Evolutionary conservation across 92 coral and sea anemone genomes (phyloP).

Genomic region (Montipora capitata): DNA sequence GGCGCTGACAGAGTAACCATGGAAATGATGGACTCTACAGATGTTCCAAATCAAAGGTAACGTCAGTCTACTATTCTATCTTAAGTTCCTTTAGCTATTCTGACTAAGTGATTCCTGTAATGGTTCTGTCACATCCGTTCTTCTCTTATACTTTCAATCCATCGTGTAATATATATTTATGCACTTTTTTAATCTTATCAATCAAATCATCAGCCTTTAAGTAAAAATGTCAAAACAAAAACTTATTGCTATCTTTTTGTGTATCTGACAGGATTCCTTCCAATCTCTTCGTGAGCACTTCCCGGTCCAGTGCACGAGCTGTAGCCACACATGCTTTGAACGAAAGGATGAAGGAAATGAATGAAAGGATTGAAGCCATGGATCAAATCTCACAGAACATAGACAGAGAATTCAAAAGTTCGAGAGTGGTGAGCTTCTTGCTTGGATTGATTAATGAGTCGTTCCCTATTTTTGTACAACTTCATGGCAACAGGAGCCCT

Average conservation of each 20-base stretch:
- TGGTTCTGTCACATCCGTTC: no score
- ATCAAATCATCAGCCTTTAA: neutral
- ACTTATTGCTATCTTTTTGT: neutral
- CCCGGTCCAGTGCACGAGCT: conserved; percentile 65
- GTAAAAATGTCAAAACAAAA: neutral
- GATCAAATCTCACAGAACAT: conserved; percentile 86
- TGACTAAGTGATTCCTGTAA: no score
- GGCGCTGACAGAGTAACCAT: conserved; percentile 77
- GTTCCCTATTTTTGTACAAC: no score
- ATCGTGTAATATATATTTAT: no score
- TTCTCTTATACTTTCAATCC: no score
- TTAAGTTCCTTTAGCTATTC: no score
- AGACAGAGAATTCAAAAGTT: conserved; percentile 91
- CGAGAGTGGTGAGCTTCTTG: conserved; percentile 72
- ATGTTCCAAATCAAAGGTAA: conserved; percentile 69
- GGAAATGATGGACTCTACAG: conserved; percentile 77
- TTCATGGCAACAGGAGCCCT: no score
- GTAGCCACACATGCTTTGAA: conserved; percentile 74
- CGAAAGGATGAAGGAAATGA: conserved; percentile 81
- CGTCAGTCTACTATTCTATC: neutral
- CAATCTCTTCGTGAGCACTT: conserved; percentile 11
- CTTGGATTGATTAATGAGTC: neutral
- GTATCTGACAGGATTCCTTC: conserved; percentile 12
- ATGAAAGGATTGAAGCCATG: conserved; percentile 81
- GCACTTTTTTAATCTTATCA: no score